Base-by-base conservation (phyloP, 2,113 vertebrate species). In the Odontophorus gujanensis region DNA sequence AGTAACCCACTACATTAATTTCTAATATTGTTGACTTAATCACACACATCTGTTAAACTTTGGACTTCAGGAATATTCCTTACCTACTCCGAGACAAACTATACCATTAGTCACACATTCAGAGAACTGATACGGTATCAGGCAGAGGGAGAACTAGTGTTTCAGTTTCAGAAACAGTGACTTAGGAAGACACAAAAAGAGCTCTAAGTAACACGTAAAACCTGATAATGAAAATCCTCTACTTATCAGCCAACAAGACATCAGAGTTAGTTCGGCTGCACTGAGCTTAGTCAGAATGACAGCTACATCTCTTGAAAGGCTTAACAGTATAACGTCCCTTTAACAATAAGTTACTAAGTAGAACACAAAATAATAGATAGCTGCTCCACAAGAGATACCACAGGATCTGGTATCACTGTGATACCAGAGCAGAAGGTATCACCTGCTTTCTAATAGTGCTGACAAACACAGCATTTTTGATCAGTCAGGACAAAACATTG, bases 31-130 rank as follows among this genome's bases (percentile, higher is more conserved):
- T 63, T 95, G 85, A 95, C 51, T 77, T 77, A 85, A 93, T 74
- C 68, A 90, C 72, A 81, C 82, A 93, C 62, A 71, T 83, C 88
- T 83, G 57, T 80, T 95, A 92, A 91, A 96, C 96, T 95, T 85
- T 81, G 95, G 75, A 95, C 96, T 95, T 38, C 4, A 16, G 48
- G 94, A 95, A 83, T 80, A 85, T 17, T 93, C 91, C 79, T 89
- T 57, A 83, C 21, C 28, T 25, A 34, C 87, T 95, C 82, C 91
- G 95, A 95, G 74, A 57, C 80, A 95, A 95, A 86, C 36, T 5
- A 48, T 50, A 45, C 26, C 47, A 77, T 92, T 90, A 95, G 93
- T 96, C 94, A 96, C 67, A 85, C 57, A 53, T 61, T 87, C 65
- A 48, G 51, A 61, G 16, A 78, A 83, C 59, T 81, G 87, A 86